phyloP scores from a whole-genome alignment of 2,888 invertebrate genomes.

The Ceraclea dissimilis region DNA sequence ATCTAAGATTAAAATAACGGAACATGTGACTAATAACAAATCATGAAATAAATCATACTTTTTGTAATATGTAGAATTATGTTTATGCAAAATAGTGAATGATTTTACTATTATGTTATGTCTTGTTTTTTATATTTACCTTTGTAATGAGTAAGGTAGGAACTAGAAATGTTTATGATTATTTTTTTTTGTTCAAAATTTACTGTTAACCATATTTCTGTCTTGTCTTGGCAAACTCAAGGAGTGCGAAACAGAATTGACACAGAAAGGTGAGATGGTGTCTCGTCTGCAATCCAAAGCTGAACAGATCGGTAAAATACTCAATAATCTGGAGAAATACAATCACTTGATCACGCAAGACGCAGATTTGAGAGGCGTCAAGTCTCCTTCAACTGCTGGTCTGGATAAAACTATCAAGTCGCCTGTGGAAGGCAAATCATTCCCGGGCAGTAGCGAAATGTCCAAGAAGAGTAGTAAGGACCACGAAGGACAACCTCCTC shows the following conservation, averaged over 20 bases:
- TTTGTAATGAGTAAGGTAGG: no score
- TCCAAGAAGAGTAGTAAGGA: conserved; percentile 41
- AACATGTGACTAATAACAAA: no score
- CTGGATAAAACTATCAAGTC: conserved; percentile 40
- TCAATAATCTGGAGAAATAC: conserved; percentile 84
- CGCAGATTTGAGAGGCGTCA: conserved; percentile 48
- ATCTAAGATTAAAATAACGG: no score
- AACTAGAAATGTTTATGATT: no score
- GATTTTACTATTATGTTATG: no score
- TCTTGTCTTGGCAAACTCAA: conserved; percentile 35
- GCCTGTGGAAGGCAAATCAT: conserved; percentile 17
- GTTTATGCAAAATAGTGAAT: no score
- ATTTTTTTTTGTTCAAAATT: no score
- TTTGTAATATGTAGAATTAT: no score
- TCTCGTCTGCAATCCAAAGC: conserved; percentile 92
- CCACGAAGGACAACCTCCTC: conserved; percentile 46
- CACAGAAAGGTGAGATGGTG: conserved; percentile 94
- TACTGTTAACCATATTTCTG: no score
- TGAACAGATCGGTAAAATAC: conserved; percentile 88
- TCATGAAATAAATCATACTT: no score
- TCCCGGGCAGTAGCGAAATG: conserved; percentile 31
- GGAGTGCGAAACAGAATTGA: conserved; percentile 93
- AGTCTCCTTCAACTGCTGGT: conserved; percentile 42
- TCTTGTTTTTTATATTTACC: no score
- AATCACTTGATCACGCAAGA: conserved; percentile 61